Evolutionary conservation across 2,888 invertebrate genomes (phyloP).

Genomic region (Zygogramma bicolorata): DNA sequence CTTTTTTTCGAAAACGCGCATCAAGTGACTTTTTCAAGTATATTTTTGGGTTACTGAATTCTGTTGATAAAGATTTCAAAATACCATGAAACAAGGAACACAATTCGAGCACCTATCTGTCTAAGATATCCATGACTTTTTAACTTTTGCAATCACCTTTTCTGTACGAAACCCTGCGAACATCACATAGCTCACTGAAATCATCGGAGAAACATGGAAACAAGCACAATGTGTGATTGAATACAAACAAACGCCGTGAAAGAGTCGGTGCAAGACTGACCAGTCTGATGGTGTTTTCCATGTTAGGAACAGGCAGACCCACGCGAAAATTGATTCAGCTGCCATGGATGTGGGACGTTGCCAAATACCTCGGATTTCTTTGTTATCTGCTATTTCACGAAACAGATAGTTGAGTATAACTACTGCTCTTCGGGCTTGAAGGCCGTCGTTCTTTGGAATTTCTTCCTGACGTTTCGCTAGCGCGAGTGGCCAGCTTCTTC

Average conservation of each 20-base stretch:
- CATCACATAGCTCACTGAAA: background rate
- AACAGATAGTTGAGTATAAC: no score
- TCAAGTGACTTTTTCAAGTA: no score
- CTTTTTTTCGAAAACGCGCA: no score
- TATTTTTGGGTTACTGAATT: no score
- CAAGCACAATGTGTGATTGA: background rate
- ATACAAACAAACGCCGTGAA: conserved; percentile 9
- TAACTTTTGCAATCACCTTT: background rate
- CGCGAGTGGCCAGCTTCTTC: no score
- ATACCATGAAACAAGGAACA: no score
- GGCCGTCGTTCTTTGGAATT: no score
- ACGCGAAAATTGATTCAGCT: background rate
- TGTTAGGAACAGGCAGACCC: background rate
- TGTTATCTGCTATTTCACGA: background rate
- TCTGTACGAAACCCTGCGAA: background rate
- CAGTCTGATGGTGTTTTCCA: background rate
- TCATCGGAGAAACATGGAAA: background rate
- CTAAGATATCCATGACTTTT: background rate
- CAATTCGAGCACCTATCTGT: no score
- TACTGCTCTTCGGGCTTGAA: no score
- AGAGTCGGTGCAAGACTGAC: conserved; percentile 15
- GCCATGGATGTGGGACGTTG: background rate
- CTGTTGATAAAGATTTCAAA: no score
- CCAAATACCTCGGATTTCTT: background rate
- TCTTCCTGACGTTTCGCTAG: no score